Evolutionary conservation across 2,888 invertebrate genomes (phyloP).

Genomic region (Drosophila infuscata): DNA sequence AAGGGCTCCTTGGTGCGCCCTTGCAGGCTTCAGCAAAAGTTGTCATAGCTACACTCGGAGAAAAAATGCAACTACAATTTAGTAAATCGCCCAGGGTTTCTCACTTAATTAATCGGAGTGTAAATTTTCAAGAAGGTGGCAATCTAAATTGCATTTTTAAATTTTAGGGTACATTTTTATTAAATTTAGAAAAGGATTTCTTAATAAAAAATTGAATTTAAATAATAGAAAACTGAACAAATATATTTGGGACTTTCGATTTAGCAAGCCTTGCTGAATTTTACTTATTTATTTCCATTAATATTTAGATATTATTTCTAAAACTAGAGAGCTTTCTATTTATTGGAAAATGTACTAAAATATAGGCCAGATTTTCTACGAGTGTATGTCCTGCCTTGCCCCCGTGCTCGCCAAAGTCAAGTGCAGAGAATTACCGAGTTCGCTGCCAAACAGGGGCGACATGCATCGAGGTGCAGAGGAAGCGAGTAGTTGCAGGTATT

Average conservation of each 20-base stretch:
- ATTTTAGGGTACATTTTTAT: not conserved
- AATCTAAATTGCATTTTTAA: not conserved
- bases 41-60: slow-evolving; percentile 42
- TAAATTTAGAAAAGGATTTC: not conserved
- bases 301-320: not conserved
- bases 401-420: slow-evolving; percentile 64
- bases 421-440: slow-evolving; percentile 51
- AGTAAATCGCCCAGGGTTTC: not conserved
- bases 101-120: not conserved
- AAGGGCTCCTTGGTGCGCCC: slow-evolving; percentile 33
- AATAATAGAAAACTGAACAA: too few relatives aligned
- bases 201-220: not conserved
- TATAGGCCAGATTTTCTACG: not conserved
- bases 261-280: too few relatives aligned
- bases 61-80: not conserved
- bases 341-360: not conserved
- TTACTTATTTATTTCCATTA: not conserved
- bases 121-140: too few relatives aligned
- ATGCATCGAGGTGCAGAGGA: slow-evolving; percentile 53
- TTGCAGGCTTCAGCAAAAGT: slow-evolving; percentile 54
- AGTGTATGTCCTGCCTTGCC: slow-evolving; percentile 24
- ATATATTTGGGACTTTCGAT: too few relatives aligned
- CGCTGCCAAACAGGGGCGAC: slow-evolving; percentile 42
- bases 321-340: too few relatives aligned
- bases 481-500: slow-evolving; percentile 47